A percentile compares a stretch with the other conserved stretches of the same genome.
Conservation (phyloP, 1,140 invertebrate genomes). For the Wiebesia pumilae region DNA sequence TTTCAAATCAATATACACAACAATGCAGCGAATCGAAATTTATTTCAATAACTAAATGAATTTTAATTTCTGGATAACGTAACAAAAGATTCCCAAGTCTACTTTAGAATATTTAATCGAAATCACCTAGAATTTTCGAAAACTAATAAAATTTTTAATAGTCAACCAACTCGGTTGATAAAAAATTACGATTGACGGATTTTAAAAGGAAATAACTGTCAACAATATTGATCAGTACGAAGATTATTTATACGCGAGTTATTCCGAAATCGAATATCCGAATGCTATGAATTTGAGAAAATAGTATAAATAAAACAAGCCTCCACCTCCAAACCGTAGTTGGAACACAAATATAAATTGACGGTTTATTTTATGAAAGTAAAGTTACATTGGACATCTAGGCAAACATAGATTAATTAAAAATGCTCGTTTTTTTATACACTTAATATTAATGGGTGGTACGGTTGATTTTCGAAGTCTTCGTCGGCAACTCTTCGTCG, state of each 20-base stretch:
- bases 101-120: too few species aligned
- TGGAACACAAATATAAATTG: background rate
- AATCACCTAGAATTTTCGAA: too few species aligned
- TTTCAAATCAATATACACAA: background rate
- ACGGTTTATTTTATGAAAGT: background rate
- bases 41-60: too few species aligned
- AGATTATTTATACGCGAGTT: background rate
- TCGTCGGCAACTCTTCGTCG: background rate
- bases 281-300: background rate
- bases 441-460: too few species aligned
- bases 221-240: background rate
- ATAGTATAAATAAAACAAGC: background rate
- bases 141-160: too few species aligned
- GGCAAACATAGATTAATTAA: too few species aligned
- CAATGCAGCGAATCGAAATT: too few species aligned
- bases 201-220: background rate
- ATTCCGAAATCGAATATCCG: background rate
- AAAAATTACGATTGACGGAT: background rate
- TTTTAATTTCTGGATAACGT: too few species aligned
- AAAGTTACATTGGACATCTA: background rate
- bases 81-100: too few species aligned
- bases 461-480: too few species aligned
- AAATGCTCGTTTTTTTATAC: too few species aligned
- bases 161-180: too few species aligned
- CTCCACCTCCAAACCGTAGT: background rate